Conservation (phyloP, 2,797 vertebrate species). For the Catostomus latipinnis region DNA sequence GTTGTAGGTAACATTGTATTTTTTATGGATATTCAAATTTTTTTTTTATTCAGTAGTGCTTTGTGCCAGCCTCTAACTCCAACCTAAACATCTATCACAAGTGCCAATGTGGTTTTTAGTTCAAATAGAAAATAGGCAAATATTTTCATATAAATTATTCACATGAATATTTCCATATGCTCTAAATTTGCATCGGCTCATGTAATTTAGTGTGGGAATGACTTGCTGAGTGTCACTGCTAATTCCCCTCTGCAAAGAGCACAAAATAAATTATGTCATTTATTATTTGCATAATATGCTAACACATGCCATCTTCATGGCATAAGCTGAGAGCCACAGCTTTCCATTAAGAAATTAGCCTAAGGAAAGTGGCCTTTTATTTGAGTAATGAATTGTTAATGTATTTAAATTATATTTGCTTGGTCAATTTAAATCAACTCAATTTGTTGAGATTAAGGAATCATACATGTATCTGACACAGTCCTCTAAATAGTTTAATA, state of each 20-base stretch:
- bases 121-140: slow-evolving; percentile 10
- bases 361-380: slow-evolving; percentile 86
- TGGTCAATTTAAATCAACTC: slow-evolving; percentile 92
- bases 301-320: slow-evolving; percentile 79
- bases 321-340: slow-evolving; percentile 76
- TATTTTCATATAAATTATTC: slow-evolving; percentile 37
- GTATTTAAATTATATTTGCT: slow-evolving; percentile 88
- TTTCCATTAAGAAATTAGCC: slow-evolving; percentile 82
- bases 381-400: slow-evolving; percentile 91
- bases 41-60: too few species aligned
- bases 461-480: slow-evolving; percentile 30
- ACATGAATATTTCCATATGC: slow-evolving; percentile 68
- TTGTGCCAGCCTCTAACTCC: not conserved
- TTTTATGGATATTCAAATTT: too few species aligned
- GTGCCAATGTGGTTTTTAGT: not conserved
- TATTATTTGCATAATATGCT: slow-evolving; percentile 80
- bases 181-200: slow-evolving; percentile 67
- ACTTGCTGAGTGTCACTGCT: slow-evolving; percentile 78
- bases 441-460: slow-evolving; percentile 78
- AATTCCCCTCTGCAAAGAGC: slow-evolving; percentile 71
- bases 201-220: slow-evolving; percentile 71
- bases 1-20: too few species aligned
- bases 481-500: not conserved
- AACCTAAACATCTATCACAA: not conserved
- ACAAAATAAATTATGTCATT: slow-evolving; percentile 79